Evolutionary conservation across 2,888 invertebrate genomes (phyloP), one percentile per base, ranked within the genome.

Genomic region (Megastigmus dorsalis): DNA sequence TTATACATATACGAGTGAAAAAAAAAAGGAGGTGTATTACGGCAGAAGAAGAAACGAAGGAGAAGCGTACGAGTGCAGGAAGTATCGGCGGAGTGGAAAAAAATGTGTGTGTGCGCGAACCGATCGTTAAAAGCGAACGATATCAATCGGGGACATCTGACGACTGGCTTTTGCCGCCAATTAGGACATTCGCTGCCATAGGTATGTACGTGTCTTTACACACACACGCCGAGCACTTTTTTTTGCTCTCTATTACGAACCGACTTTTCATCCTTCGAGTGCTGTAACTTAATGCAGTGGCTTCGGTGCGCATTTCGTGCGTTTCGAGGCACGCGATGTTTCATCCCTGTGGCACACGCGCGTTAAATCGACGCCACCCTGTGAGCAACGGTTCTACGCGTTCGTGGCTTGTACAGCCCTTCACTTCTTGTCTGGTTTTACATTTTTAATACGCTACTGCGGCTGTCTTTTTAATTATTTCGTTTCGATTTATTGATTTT

Each of bases 121-220:
- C 62, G 71, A 83, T 82, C 80, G 81, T 81, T 82, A 80, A 50
- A 59, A 45, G 4, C 15, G 2, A 1, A 3, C 33, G 82, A 78
- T 85, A 85, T 84, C 83, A 81, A 83, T 80, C 81, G 82, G 80
- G 80, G 82, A 85, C 84, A 83, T 84, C 83, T 79, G 77, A 76
- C 79, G 78, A 69, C 74, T 78, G 79, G 82, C 83, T 83, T 80
- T 80, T 81, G 80, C 80, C 77, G 79, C 80, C 83, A 84, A 84
- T 84, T 85, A 84, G 83, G 82, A 84, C 81, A 82, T 83, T 84
- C 81, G n/a, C n/a, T n/a, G n/a, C n/a, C n/a, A n/a, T n/a, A n/a
- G 65, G 52, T 13, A 9, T 41, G 41, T n/a, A n/a, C n/a, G 41
- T 41, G 41, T n/a, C n/a, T n/a, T n/a, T n/a, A 7, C 20, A 36